Percentiles rank a stretch among this genome's conserved stretches.
phyloP scores from a whole-genome alignment of 2,113 vertebrate species.

The Trinectes maculatus region DNA sequence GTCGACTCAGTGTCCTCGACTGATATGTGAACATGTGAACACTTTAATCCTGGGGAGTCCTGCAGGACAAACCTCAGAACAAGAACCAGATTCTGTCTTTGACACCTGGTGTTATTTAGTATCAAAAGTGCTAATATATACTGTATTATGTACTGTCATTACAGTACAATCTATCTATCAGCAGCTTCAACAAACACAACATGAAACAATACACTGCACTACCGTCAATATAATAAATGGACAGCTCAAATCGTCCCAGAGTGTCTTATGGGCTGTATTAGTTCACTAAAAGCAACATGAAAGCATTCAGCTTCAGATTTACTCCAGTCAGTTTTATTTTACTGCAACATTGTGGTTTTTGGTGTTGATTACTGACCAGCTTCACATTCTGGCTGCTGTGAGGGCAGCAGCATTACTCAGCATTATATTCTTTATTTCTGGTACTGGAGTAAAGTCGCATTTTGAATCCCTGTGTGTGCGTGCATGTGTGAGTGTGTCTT shows the following conservation, averaged over 20 bases:
- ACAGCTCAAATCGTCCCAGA: too few species aligned
- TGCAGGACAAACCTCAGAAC: neutral
- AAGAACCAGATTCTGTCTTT: neutral
- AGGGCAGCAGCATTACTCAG: slow-evolving; percentile 40
- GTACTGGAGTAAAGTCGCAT: neutral
- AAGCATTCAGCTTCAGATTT: neutral
- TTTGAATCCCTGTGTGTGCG: too few species aligned
- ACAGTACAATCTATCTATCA: too few species aligned
- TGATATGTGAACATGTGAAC: neutral
- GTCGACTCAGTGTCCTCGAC: slow-evolving; percentile 10
- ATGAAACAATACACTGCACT: too few species aligned
- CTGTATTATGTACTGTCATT: too few species aligned
- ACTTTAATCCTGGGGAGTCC: slow-evolving; percentile 2
- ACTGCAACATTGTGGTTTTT: slow-evolving; percentile 1
- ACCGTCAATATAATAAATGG: too few species aligned
- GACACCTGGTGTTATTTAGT: too few species aligned
- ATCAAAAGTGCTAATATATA: too few species aligned
- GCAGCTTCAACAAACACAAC: neutral
- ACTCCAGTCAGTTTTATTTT: neutral
- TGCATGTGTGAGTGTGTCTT: slow-evolving; percentile 11
- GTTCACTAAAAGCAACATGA: too few species aligned
- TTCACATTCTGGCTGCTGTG: slow-evolving; percentile 1
- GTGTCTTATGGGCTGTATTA: too few species aligned
- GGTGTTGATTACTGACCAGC: slow-evolving; percentile 10
- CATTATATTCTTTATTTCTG: slow-evolving; percentile 16